phyloP scores from a whole-genome alignment of 2,113 vertebrate genomes.

The Sylvia atricapilla region DNA sequence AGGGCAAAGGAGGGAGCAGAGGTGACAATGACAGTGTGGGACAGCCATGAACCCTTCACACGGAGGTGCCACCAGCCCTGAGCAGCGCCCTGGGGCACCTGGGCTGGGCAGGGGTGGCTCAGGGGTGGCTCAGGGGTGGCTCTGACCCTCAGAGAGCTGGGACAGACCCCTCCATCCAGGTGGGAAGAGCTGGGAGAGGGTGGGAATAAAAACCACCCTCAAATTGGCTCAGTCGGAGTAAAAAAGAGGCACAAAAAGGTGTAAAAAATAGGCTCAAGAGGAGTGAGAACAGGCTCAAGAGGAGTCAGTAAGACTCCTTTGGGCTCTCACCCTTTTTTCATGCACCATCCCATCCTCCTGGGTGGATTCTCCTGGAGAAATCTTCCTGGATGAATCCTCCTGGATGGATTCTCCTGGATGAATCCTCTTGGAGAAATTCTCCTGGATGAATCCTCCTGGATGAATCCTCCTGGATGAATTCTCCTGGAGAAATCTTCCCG shows the following conservation, averaged over 20 bases:
- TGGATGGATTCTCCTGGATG: background rate
- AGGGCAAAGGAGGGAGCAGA: background rate
- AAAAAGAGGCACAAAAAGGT: background rate
- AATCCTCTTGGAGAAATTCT: too few species aligned
- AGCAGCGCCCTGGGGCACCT: background rate
- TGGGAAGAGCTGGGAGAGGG: background rate
- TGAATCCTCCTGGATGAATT: too few species aligned
- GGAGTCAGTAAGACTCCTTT: background rate
- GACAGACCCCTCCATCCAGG: background rate
- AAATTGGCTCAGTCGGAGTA: background rate
- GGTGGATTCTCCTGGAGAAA: background rate
- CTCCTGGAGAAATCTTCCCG: background rate
- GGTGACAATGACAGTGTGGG: background rate
- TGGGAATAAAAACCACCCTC: background rate
- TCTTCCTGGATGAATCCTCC: too few species aligned
- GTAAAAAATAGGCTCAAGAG: background rate
- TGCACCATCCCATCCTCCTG: too few species aligned
- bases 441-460: background rate
- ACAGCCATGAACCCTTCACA: background rate
- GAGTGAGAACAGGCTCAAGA: background rate
- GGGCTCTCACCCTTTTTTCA: background rate
- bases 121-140: fast-evolving
- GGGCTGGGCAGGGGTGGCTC: fast-evolving
- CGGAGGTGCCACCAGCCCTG: background rate
- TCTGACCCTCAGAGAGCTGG: background rate